phyloP scores from a whole-genome alignment of 2,797 vertebrate species.

The Eptatretus atami region DNA sequence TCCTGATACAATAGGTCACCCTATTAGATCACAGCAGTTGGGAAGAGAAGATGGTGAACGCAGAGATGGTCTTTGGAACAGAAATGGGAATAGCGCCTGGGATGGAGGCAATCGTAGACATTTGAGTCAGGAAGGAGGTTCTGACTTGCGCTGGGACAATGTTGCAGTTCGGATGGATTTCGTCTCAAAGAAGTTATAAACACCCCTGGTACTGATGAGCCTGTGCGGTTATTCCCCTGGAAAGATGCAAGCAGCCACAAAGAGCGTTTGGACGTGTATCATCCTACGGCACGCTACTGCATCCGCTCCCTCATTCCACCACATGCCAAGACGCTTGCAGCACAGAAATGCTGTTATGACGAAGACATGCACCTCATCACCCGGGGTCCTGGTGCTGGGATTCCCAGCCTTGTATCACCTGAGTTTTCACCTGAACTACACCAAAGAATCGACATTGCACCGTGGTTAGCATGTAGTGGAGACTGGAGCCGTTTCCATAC shows the following conservation, averaged over 20 bases:
- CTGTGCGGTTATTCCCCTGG: slow-evolving; percentile 39
- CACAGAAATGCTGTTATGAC: slow-evolving; percentile 74
- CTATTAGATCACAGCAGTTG: no score
- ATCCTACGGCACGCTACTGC: slow-evolving; percentile 49
- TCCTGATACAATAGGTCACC: slow-evolving; percentile 17
- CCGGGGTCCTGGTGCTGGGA: slow-evolving; percentile 43
- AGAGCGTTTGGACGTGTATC: slow-evolving; percentile 65
- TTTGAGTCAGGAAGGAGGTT: background rate
- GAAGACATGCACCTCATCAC: slow-evolving; percentile 45
- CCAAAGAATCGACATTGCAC: slow-evolving; percentile 60
- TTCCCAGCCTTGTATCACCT: slow-evolving; percentile 57
- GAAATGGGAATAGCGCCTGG: no score
- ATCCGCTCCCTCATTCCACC: slow-evolving; percentile 51
- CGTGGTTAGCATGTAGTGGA: slow-evolving; percentile 77
- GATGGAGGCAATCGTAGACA: no score
- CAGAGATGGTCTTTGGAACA: no score
- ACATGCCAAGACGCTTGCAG: slow-evolving; percentile 45
- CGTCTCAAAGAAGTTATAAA: no score
- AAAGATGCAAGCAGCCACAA: slow-evolving; percentile 49
- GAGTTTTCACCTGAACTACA: slow-evolving; percentile 76
- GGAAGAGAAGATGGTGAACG: background rate
- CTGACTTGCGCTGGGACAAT: background rate
- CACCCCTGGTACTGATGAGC: slow-evolving; percentile 11
- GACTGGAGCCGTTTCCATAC: slow-evolving; percentile 75
- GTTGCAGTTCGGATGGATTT: no score